A percentile compares a stretch with the other conserved stretches of the same genome.
Conservation (phyloP, 2,113 vertebrate genomes). For the Zosterops hypoxanthus region DNA sequence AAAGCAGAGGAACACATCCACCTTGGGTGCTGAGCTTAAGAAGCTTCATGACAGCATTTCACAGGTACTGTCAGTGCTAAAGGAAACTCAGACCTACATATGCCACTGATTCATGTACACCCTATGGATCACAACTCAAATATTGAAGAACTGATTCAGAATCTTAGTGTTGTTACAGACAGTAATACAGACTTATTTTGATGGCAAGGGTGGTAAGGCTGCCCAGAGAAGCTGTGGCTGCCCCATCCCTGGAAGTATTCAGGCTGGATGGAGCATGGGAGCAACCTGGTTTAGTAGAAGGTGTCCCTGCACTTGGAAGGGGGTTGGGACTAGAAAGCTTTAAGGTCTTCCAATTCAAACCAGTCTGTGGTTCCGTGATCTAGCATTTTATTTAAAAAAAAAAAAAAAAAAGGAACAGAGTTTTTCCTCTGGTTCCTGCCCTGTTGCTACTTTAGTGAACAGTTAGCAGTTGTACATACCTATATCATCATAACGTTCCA, state of each 20-base stretch:
- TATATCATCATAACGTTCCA: constrained; percentile 94
- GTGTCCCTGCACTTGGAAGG: neutral
- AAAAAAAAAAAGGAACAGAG: neutral
- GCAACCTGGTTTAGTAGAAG: neutral
- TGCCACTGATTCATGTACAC: neutral
- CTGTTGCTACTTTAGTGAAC: neutral
- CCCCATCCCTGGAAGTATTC: neutral
- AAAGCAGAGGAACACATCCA: neutral
- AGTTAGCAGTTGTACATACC: constrained; percentile 66
- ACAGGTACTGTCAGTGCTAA: neutral
- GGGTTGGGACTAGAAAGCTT: neutral
- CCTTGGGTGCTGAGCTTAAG: neutral
- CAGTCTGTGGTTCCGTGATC: neutral
- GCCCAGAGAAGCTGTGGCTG: neutral
- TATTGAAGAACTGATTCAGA: neutral
- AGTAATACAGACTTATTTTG: neutral
- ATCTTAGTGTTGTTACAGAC: neutral
- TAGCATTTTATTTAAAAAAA: neutral
- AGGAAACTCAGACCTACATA: neutral
- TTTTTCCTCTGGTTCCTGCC: neutral
- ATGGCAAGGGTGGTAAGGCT: neutral
- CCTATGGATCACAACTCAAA: neutral
- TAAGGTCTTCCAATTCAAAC: neutral
- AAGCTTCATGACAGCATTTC: neutral
- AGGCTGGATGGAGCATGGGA: neutral